phyloP scores from a whole-genome alignment of 1,140 invertebrate genomes.

The Cephus cinctus region DNA sequence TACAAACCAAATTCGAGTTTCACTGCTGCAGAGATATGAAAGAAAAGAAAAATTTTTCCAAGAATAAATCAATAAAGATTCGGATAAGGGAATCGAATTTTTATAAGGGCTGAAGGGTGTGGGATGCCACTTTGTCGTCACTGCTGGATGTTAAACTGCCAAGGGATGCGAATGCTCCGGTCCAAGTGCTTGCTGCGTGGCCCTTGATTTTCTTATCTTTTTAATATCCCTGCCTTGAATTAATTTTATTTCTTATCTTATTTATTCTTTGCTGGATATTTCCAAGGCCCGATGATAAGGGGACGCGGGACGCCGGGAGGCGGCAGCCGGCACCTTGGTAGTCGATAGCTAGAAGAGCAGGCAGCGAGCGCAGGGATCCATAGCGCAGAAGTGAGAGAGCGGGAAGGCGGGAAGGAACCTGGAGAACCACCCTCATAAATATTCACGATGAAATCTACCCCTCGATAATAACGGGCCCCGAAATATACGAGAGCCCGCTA shows the following conservation, averaged over 20 bases:
- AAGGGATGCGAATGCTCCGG: too few relatives aligned
- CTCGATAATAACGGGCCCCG: slow-evolving; percentile 51
- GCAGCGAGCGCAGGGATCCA: slow-evolving; percentile 9
- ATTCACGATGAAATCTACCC: slow-evolving; percentile 55
- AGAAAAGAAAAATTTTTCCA: too few relatives aligned
- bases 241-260: slow-evolving; percentile 36
- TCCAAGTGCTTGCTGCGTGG: too few relatives aligned
- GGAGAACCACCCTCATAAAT: slow-evolving; percentile 45
- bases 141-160: too few relatives aligned
- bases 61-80: too few relatives aligned
- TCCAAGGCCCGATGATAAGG: slow-evolving; percentile 9
- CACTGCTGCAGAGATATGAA: too few relatives aligned
- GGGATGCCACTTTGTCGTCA: too few relatives aligned
- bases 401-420: slow-evolving; percentile 19
- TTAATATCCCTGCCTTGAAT: slow-evolving; percentile 26
- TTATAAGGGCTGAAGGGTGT: too few relatives aligned
- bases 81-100: too few relatives aligned
- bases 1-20: too few relatives aligned
- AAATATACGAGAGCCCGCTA: slow-evolving; percentile 41
- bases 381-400: slow-evolving; percentile 10
- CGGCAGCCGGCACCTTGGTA: slow-evolving; percentile 15
- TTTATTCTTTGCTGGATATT: slow-evolving; percentile 28
- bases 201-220: slow-evolving; percentile 23
- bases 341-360: slow-evolving; percentile 25
- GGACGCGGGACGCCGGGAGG: slow-evolving; percentile 2